Evolutionary conservation across 2,797 vertebrate genomes (phyloP).

Genomic region (Chelidonichthys spinosus): DNA sequence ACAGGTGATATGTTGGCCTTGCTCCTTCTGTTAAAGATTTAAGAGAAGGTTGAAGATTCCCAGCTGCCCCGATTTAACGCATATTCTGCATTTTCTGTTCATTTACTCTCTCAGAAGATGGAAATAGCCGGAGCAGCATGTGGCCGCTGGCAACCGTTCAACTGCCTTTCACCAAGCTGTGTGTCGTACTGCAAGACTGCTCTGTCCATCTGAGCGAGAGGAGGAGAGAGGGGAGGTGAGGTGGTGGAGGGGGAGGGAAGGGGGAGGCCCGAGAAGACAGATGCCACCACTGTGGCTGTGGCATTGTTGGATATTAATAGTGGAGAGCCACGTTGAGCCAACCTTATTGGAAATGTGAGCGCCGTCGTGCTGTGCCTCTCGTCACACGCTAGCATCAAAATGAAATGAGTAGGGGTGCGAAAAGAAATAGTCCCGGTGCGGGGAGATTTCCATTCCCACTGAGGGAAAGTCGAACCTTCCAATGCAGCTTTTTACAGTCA

Average conservation of each 20-base stretch:
- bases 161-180: slow-evolving; percentile 74
- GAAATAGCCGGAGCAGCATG: slow-evolving; percentile 68
- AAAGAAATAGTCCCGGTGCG: slow-evolving; percentile 51
- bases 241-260: background rate
- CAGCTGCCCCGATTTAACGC: slow-evolving; percentile 35
- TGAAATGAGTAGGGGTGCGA: slow-evolving; percentile 76
- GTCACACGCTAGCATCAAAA: slow-evolving; percentile 81
- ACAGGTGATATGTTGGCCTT: slow-evolving; percentile 17
- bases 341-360: slow-evolving; percentile 75
- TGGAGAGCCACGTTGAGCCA: slow-evolving; percentile 76
- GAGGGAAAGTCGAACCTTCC: slow-evolving; percentile 27
- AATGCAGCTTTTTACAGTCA: slow-evolving; percentile 16
- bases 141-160: slow-evolving; percentile 74
- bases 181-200: slow-evolving; percentile 60
- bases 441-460: slow-evolving; percentile 40
- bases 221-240: slow-evolving; percentile 38
- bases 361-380: slow-evolving; percentile 60
- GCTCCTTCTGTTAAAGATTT: background rate
- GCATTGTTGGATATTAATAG: slow-evolving; percentile 84
- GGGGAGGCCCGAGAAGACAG: slow-evolving; percentile 74
- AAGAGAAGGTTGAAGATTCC: slow-evolving; percentile 14
- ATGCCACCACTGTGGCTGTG: slow-evolving; percentile 81
- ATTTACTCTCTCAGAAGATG: slow-evolving; percentile 54
- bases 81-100: slow-evolving; percentile 53
- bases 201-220: slow-evolving; percentile 65